Evolutionary conservation across 2,888 invertebrate species (phyloP), one percentile per base, ranked within the genome.

Genomic region (Cenopis cana): DNA sequence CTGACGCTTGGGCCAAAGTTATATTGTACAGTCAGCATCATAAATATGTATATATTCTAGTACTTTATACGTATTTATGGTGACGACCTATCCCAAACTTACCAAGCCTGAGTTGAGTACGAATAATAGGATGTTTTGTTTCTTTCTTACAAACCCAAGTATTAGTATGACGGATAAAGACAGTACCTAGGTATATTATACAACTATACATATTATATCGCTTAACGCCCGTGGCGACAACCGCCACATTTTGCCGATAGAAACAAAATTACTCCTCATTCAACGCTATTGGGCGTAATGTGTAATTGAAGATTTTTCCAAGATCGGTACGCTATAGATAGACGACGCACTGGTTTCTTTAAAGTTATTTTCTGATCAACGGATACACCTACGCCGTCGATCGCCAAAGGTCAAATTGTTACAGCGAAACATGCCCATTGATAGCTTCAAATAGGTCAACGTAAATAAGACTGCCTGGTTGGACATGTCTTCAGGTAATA

Each of bases 191-290:
- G n/a, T n/a, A n/a, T n/a, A n/a, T n/a, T n/a, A n/a, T n/a, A n/a
- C n/a, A 24, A 24, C 24, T 24, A n/a, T 33, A 33, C 6, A n/a
- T 46, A 33, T 33, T 33, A 33, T 33, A 33, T 12, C 46, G 46
- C 46, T 46, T 1, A 8, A n/a, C 46, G n/a, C n/a, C 12, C 6
- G 14, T 46, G n/a, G 2, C n/a, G 73, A 73, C 38, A 0, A 0
- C 69, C 69, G 8, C 54, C 69, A 68, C 69, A 75, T 76, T 69
- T 77, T n/a, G 56, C 74, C 78, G 79, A 82, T 82, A 81, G 81
- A 81, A 81, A 82, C 79, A 79, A 81, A 82, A 82, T 82, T 80
- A 82, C 81, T 78, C 74, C 77, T 81, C 79, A 82, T 82, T 81
- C 82, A 81, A 76, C 75, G 77, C 77, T 80, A 79, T 76, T 78